These are phyloP conservation scores for Sussaba pulchella DNA, from an alignment of 2,888 invertebrate genomes.

Conservation along the genomic window DNA sequence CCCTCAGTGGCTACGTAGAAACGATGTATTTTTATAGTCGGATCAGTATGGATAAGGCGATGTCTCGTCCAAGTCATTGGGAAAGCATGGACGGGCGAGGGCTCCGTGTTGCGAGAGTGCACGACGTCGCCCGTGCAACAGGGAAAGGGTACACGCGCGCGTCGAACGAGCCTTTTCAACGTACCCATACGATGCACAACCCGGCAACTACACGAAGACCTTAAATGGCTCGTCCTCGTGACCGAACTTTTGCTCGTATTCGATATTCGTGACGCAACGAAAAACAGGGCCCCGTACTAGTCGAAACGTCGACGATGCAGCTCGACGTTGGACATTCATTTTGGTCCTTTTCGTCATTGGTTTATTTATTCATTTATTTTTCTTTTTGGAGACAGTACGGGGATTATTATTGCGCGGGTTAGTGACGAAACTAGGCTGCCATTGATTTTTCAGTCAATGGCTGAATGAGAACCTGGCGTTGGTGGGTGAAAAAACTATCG, in stretches of 20 bases:
- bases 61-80: constrained; percentile 43
- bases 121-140: constrained; percentile 24
- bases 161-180: not conserved
- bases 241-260: constrained; percentile 72
- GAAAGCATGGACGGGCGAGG: constrained; percentile 31
- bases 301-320: not conserved
- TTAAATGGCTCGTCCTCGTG: constrained; percentile 75
- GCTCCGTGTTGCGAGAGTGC: constrained; percentile 38
- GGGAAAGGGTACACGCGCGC: constrained; percentile 11
- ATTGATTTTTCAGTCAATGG: no score
- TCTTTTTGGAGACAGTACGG: no score
- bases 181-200: constrained; percentile 40
- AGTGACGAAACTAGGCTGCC: no score
- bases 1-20: no score
- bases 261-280: constrained; percentile 69
- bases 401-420: no score
- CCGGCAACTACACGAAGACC: constrained; percentile 70
- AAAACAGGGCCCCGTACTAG: constrained; percentile 20
- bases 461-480: no score
- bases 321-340: not conserved
- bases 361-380: no score
- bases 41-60: constrained; percentile 1
- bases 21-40: no score
- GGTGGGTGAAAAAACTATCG: no score
- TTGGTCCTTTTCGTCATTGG: no score